Conservation (phyloP, 2,113 vertebrate genomes). For the Brachirus orientalis region DNA sequence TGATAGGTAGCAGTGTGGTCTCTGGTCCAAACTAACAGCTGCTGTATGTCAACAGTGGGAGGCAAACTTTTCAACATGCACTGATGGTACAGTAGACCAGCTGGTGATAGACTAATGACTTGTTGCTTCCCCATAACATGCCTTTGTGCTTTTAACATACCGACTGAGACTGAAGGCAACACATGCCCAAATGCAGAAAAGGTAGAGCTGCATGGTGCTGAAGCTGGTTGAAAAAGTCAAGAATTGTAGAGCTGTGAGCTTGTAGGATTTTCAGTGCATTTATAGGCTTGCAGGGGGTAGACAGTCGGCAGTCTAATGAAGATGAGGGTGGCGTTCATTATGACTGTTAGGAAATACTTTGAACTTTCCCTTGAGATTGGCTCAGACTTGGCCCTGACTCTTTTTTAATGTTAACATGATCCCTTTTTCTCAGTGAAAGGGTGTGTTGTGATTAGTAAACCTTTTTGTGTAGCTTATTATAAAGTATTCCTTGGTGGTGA, state of each 20-base stretch:
- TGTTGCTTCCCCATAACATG: slow-evolving; percentile 26
- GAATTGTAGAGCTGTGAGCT: slow-evolving; percentile 31
- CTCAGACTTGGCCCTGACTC: slow-evolving; percentile 41
- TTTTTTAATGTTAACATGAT: slow-evolving; percentile 52
- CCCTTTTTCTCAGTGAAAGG: too few relatives aligned
- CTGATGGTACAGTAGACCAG: slow-evolving; percentile 35
- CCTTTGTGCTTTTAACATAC: slow-evolving; percentile 19
- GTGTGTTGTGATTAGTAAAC: too few relatives aligned
- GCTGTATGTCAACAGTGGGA: slow-evolving; percentile 51
- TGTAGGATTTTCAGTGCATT: slow-evolving; percentile 21
- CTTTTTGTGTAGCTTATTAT: too few relatives aligned
- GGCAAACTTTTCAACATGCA: slow-evolving; percentile 41
- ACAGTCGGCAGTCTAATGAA: slow-evolving; percentile 33
- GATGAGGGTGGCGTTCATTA: slow-evolving; percentile 40
- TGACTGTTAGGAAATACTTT: slow-evolving; percentile 40
- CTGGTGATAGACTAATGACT: slow-evolving; percentile 41
- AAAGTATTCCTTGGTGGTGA: too few relatives aligned
- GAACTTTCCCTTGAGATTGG: slow-evolving; percentile 33
- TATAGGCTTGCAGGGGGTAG: slow-evolving; percentile 34
- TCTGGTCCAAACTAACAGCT: slow-evolving; percentile 51
- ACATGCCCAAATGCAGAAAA: slow-evolving; percentile 24
- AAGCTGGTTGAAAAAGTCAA: slow-evolving; percentile 47
- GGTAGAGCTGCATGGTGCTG: slow-evolving; percentile 28
- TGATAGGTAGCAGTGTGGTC: slow-evolving; percentile 29
- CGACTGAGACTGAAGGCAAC: slow-evolving; percentile 7